Base-by-base conservation (phyloP, 2,888 invertebrate genomes). In the Orchesellides sinensis region DNA sequence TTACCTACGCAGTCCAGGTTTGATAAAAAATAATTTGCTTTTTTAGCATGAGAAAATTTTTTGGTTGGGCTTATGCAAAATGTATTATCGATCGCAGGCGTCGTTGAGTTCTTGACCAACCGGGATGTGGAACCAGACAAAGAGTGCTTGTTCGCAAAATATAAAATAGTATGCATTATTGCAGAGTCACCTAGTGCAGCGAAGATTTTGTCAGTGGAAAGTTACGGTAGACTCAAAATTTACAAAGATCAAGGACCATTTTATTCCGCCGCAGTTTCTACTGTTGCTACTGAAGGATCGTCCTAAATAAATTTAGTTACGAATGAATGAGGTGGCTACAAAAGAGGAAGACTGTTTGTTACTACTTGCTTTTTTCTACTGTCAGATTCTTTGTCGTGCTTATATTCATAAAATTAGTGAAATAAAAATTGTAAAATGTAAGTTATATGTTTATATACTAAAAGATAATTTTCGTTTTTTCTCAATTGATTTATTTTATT, bases 51-150 rank as follows among this genome's bases (percentile, higher is more conserved):
- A 21, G 17, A 19, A 10, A 2, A 59, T 23, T 5, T 59, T 23
- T 8, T 23, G 17, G 25, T 49, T 47, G n/a, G n/a, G n/a, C n/a
- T 40, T 40, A 40, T 40, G n/a, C 5, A 6, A 32, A 32, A 5
- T 32, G 32, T 10, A 6, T 32, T 32, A n/a, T n/a, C n/a, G n/a
- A n/a, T n/a, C 6, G 88, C 91, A 70, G 91, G 91, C 1, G 90
- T 91, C 63, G 87, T 90, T 5, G 91, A 91, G 87, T 92, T 90
- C 86, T 86, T 92, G 17, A 88, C 91, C 10, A 90, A 92, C 87
- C 89, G 91, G 49, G 87, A 89, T 25, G 90, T 90, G 6, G 91
- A 91, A 83, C 89, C 89, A 0, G 89, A 89, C 10, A 91, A 91
- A 83, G 90, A 90, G 59, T 91, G 91, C 49, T 90, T 90, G 82